Percentiles rank a stretch among this genome's conserved stretches.
Evolutionary conservation across 2,888 invertebrate genomes (phyloP).

Genomic region (Oxytorus armatus): DNA sequence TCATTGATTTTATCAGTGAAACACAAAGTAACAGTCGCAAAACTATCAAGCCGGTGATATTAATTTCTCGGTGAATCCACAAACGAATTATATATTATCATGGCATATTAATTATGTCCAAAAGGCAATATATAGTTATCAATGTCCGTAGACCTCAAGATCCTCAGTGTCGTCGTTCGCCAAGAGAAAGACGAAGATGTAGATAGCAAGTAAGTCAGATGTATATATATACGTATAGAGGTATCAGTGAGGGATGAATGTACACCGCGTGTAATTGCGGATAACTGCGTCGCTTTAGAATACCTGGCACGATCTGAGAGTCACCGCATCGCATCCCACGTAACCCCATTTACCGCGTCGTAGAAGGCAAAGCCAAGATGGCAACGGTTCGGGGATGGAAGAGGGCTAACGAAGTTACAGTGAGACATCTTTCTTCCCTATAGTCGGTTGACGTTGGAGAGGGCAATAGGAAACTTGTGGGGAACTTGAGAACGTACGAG

Average conservation of each 20-base stretch:
- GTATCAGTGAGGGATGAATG: slow-evolving; percentile 27
- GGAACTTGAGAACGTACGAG: slow-evolving; percentile 62
- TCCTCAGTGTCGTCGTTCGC: neutral
- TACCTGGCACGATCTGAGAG: slow-evolving; percentile 73
- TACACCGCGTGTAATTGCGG: slow-evolving; percentile 77
- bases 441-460: slow-evolving; percentile 71
- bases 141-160: neutral
- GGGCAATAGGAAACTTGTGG: slow-evolving; percentile 23
- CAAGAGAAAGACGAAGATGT: neutral
- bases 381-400: slow-evolving; percentile 76
- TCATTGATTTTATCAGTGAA: too few relatives aligned
- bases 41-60: neutral
- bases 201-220: neutral
- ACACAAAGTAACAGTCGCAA: neutral
- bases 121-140: neutral
- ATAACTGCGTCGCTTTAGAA: slow-evolving; percentile 79
- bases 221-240: neutral
- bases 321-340: slow-evolving; percentile 76
- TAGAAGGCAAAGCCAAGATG: slow-evolving; percentile 78
- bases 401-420: slow-evolving; percentile 82
- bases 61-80: neutral
- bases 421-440: slow-evolving; percentile 78
- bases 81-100: neutral
- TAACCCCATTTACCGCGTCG: slow-evolving; percentile 77
- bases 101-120: too few relatives aligned